Conservation (phyloP, 2,888 invertebrate species). For the Pardosa pseudoannulata region DNA sequence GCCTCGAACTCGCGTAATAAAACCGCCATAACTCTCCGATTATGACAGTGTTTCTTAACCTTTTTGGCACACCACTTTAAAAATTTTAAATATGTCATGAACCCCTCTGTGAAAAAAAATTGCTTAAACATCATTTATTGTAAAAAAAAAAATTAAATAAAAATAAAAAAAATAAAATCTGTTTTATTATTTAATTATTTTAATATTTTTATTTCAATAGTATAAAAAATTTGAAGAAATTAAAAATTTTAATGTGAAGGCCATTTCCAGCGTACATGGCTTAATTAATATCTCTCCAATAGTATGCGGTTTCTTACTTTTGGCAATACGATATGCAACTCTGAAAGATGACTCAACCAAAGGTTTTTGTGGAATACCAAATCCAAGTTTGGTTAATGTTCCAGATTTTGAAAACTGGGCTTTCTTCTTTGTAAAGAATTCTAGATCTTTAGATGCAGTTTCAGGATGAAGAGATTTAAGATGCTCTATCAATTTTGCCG, state of each 20-base stretch:
- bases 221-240: too few species aligned
- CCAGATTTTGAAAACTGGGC: too few species aligned
- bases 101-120: slow-evolving; percentile 50
- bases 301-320: slow-evolving; percentile 55
- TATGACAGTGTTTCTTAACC: too few species aligned
- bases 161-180: too few species aligned
- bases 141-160: too few species aligned
- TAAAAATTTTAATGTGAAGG: too few species aligned
- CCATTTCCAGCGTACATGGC: slow-evolving; percentile 51
- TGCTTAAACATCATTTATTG: slow-evolving; percentile 6
- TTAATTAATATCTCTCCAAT: slow-evolving; percentile 64
- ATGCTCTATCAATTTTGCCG: slow-evolving; percentile 58
- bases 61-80: slow-evolving; percentile 54
- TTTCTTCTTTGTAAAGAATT: neutral
- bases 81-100: slow-evolving; percentile 53
- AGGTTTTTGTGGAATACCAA: slow-evolving; percentile 17
- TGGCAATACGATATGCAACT: slow-evolving; percentile 48
- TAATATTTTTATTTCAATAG: too few species aligned
- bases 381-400: too few species aligned
- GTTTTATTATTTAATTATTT: too few species aligned
- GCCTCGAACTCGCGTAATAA: too few species aligned
- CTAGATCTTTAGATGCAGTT: slow-evolving; percentile 47
- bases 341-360: slow-evolving; percentile 35
- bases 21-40: too few species aligned
- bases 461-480: slow-evolving; percentile 44